These are phyloP conservation scores for Crypturellus tataupa DNA, from an alignment of 2,797 vertebrate species.

Conservation along the genomic window DNA sequence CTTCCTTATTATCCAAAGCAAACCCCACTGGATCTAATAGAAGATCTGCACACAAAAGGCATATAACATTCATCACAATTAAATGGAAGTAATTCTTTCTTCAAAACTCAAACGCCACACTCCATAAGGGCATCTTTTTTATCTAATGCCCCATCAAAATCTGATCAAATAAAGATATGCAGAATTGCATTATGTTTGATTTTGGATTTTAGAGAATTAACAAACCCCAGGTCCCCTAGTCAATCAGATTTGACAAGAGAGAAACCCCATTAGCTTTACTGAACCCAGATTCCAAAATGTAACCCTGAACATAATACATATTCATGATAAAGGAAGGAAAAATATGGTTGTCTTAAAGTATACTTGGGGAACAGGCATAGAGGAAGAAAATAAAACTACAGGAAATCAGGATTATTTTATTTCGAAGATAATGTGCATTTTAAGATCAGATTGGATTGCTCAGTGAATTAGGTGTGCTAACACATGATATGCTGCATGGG, in stretches of 20 bases:
- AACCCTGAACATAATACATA: constrained; percentile 44
- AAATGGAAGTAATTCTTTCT: constrained; percentile 43
- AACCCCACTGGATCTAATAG: neutral
- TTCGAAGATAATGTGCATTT: constrained; percentile 17
- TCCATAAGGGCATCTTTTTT: neutral
- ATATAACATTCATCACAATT: constrained; percentile 17
- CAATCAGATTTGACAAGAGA: neutral
- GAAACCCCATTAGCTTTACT: neutral
- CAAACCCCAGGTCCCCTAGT: neutral
- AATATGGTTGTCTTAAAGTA: neutral
- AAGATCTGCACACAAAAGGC: constrained; percentile 34
- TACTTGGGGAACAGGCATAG: neutral
- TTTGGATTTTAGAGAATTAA: constrained; percentile 42
- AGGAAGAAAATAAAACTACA: constrained; percentile 40
- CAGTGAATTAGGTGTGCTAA: constrained; percentile 18
- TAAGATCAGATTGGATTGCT: constrained; percentile 17
- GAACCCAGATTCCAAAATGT: neutral
- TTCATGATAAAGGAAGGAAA: constrained; percentile 19
- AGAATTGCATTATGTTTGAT: neutral
- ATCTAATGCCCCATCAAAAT: constrained; percentile 20
- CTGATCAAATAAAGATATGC: constrained; percentile 12
- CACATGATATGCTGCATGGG: constrained; percentile 1
- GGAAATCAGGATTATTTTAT: constrained; percentile 40
- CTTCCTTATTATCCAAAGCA: constrained; percentile 47
- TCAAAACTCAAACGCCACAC: constrained; percentile 27